These are phyloP conservation scores for Holacanthella duospinosa DNA, from an alignment of 2,888 invertebrate species.

Conservation along the genomic window DNA sequence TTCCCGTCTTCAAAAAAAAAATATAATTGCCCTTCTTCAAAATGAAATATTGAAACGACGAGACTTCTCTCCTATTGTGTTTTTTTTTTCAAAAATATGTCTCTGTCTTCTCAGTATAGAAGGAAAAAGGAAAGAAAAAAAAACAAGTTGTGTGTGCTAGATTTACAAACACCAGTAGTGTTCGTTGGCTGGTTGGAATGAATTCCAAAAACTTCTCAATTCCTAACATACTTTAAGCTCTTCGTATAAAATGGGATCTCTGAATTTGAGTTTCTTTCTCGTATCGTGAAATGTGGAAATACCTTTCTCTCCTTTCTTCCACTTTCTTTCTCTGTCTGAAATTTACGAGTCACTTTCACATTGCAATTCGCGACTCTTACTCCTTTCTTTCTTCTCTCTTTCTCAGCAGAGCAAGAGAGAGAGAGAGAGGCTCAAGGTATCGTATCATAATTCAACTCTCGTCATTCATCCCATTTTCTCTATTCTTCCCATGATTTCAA, in stretches of 20 bases:
- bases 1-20: not conserved
- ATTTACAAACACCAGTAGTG: slow-evolving; percentile 1
- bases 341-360: slow-evolving; percentile 15
- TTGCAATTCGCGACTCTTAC: slow-evolving; percentile 10
- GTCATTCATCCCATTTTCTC: slow-evolving; percentile 13
- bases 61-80: not conserved
- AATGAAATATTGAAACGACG: not conserved
- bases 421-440: too few species aligned
- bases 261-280: not conserved
- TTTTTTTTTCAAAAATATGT: not conserved
- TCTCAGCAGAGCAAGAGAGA: not conserved
- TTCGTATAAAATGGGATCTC: slow-evolving; percentile 3
- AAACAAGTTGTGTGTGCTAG: too few species aligned
- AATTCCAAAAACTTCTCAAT: not conserved
- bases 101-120: slow-evolving; percentile 3
- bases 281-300: not conserved
- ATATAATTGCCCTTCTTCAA: not conserved
- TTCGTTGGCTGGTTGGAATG: not conserved
- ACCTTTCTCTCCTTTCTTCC: slow-evolving; percentile 11
- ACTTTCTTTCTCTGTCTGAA: slow-evolving; percentile 9
- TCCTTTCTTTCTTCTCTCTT: slow-evolving; percentile 14
- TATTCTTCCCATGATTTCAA: slow-evolving; percentile 16
- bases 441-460: slow-evolving; percentile 10
- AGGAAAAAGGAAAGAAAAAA: slow-evolving; percentile 21
- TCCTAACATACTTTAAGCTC: not conserved